phyloP scores from a whole-genome alignment of 1,140 invertebrate genomes.

The Leguminivora glycinivorella region DNA sequence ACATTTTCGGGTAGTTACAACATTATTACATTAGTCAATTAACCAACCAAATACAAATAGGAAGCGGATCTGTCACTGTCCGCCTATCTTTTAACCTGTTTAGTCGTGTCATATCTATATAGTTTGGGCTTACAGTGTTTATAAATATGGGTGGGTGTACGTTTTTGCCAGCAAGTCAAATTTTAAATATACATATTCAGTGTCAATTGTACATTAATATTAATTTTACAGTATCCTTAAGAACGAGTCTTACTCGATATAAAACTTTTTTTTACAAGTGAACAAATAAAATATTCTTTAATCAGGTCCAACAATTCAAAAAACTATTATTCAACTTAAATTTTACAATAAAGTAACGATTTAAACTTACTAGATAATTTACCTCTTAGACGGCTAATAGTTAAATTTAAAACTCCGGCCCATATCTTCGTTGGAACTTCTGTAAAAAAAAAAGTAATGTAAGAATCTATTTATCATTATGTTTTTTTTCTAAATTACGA shows the following conservation, averaged over 20 bases:
- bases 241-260: neutral
- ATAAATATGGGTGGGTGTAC: too few relatives aligned
- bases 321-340: neutral
- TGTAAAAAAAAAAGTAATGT: constrained; percentile 26
- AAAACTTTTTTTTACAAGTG: neutral
- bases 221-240: neutral
- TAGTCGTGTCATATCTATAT: too few relatives aligned
- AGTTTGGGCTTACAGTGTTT: too few relatives aligned
- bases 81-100: too few relatives aligned
- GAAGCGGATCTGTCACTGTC: too few relatives aligned
- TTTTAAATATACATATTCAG: neutral
- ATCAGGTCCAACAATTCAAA: neutral
- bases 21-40: too few relatives aligned
- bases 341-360: neutral
- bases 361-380: neutral
- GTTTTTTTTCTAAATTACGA: too few relatives aligned
- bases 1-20: too few relatives aligned
- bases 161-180: neutral
- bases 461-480: too few relatives aligned
- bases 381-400: neutral
- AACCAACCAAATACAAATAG: too few relatives aligned
- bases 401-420: constrained; percentile 22
- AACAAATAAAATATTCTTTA: neutral
- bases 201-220: neutral
- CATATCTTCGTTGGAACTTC: constrained; percentile 31